phyloP scores from a whole-genome alignment of 2,797 vertebrate genomes.

The Sebastes diploproa region DNA sequence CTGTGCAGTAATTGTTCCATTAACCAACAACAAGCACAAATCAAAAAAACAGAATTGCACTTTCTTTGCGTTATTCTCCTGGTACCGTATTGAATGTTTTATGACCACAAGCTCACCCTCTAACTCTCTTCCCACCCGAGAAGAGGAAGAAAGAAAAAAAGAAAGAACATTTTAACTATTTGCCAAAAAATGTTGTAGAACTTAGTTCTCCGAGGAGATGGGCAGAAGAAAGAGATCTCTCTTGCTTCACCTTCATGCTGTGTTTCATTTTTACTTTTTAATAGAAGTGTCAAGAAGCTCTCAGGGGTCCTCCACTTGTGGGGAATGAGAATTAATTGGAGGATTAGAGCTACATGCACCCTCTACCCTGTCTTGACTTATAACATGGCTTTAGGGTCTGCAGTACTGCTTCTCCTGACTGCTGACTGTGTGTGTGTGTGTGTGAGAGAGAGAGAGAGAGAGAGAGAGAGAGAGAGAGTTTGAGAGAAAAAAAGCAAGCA shows the following conservation, averaged over 20 bases:
- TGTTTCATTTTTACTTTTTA: slow-evolving; percentile 76
- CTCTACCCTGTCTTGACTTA: slow-evolving; percentile 68
- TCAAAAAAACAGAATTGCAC: neutral
- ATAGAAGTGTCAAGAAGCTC: slow-evolving; percentile 73
- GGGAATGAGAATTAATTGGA: slow-evolving; percentile 77
- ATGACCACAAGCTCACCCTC: neutral
- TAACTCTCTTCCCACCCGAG: neutral
- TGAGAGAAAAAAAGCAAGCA: neutral
- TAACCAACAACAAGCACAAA: neutral
- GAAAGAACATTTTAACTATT: slow-evolving; percentile 20
- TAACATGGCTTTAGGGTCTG: slow-evolving; percentile 67
- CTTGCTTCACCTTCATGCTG: slow-evolving; percentile 70
- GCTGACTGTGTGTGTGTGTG: slow-evolving; percentile 17
- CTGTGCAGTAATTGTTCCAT: neutral
- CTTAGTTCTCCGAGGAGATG: slow-evolving; percentile 58
- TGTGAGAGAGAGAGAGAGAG: neutral
- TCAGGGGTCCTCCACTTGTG: slow-evolving; percentile 67
- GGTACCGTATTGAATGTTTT: neutral
- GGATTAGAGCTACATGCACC: slow-evolving; percentile 74
- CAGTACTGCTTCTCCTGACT: slow-evolving; percentile 36
- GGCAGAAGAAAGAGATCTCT: slow-evolving; percentile 54
- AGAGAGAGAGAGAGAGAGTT: neutral
- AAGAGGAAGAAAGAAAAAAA: neutral
- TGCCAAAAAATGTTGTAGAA: slow-evolving; percentile 59
- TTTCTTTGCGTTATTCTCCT: neutral